Evolutionary conservation across 2,797 vertebrate species (phyloP).

Genomic region (Pipistrellus kuhlii): DNA sequence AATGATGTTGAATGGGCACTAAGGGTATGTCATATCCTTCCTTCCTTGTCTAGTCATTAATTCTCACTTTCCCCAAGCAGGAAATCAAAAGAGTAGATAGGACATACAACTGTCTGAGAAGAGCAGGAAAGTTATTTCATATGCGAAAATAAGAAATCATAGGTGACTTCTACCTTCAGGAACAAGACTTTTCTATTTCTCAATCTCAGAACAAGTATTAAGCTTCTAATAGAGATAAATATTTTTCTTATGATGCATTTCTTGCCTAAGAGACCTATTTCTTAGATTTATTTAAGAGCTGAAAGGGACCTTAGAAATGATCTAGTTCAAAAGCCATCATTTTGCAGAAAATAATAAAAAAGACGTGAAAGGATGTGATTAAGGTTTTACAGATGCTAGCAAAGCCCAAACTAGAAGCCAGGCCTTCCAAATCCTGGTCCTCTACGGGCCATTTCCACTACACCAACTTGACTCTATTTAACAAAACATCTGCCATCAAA

Average conservation of each 20-base stretch:
- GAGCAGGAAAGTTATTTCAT: constrained; percentile 50
- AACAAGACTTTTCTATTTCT: constrained; percentile 62
- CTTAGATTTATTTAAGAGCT: constrained; percentile 52
- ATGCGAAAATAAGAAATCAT: constrained; percentile 37
- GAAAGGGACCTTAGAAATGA: constrained; percentile 33
- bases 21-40: background rate
- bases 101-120: constrained; percentile 1
- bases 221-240: constrained; percentile 47
- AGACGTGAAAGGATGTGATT: background rate
- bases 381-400: background rate
- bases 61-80: background rate
- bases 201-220: constrained; percentile 34
- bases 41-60: constrained; percentile 6
- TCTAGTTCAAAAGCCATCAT: constrained; percentile 21
- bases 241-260: constrained; percentile 42
- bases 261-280: constrained; percentile 12
- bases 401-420: background rate
- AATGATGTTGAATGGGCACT: background rate
- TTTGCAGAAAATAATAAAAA: constrained; percentile 35
- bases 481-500: background rate
- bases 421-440: background rate
- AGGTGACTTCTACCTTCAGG: background rate
- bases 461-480: background rate
- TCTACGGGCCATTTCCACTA: background rate
- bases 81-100: constrained; percentile 24